Percentiles rank a stretch among this genome's conserved stretches.
Conservation (phyloP, 2,113 vertebrate genomes). For the Cololabis saira region DNA sequence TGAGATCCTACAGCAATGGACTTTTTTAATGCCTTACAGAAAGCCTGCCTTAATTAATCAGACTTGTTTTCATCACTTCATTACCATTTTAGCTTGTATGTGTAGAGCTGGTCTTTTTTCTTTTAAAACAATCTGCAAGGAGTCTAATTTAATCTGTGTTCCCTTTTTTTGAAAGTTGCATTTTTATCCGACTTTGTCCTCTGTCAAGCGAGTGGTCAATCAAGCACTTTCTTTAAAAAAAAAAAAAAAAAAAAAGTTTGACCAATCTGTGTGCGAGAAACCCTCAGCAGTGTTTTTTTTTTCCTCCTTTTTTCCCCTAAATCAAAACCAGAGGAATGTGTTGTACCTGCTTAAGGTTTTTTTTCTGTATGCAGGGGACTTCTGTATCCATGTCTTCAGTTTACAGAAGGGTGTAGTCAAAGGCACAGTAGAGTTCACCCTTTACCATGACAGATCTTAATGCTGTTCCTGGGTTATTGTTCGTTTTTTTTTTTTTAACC, state of each 20-base stretch:
- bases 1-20: slow-evolving; percentile 75
- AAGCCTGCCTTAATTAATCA: slow-evolving; percentile 80
- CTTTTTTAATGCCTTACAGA: slow-evolving; percentile 84
- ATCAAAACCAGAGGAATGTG: slow-evolving; percentile 53
- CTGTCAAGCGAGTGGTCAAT: slow-evolving; percentile 79
- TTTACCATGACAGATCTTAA: slow-evolving; percentile 55
- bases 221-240: slow-evolving; percentile 78
- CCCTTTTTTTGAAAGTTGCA: slow-evolving; percentile 52
- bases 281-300: slow-evolving; percentile 48
- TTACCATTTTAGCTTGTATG: slow-evolving; percentile 63
- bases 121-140: slow-evolving; percentile 32
- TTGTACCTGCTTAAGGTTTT: slow-evolving; percentile 59
- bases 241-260: slow-evolving; percentile 39
- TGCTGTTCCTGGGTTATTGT: slow-evolving; percentile 65
- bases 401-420: slow-evolving; percentile 69
- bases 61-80: slow-evolving; percentile 52
- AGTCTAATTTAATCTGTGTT: slow-evolving; percentile 64
- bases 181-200: slow-evolving; percentile 65
- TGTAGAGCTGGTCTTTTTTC: slow-evolving; percentile 47
- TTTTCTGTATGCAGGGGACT: slow-evolving; percentile 54
- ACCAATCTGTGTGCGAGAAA: slow-evolving; percentile 59
- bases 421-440: slow-evolving; percentile 61
- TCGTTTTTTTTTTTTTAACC: slow-evolving; percentile 55
- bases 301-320: neutral
- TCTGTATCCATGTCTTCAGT: slow-evolving; percentile 53